Percentiles rank a stretch among this genome's conserved stretches.
These are phyloP conservation scores for Macrophya alboannulata DNA, from an alignment of 2,888 invertebrate species.

Conservation along the genomic window DNA sequence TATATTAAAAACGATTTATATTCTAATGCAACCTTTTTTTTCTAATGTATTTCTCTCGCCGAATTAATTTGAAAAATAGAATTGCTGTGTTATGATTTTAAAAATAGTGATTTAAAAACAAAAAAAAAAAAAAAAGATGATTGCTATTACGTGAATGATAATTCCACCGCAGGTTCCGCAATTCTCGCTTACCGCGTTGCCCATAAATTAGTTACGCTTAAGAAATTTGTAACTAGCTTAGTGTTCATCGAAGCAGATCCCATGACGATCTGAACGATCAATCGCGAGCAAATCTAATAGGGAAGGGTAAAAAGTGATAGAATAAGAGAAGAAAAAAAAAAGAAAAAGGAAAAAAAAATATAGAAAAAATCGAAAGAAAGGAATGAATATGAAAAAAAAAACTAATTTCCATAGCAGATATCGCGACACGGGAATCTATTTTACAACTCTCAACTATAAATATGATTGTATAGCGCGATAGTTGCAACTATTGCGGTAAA, in stretches of 20 bases:
- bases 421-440: background rate
- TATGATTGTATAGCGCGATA: background rate
- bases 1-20: background rate
- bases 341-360: too few relatives aligned
- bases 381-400: background rate
- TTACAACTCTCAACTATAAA: background rate
- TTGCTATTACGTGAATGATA: background rate
- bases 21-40: background rate
- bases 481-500: constrained; percentile 16
- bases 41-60: too few relatives aligned
- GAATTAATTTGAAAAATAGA: background rate
- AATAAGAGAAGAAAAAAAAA: background rate
- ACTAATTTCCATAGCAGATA: constrained; percentile 23
- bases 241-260: constrained; percentile 45
- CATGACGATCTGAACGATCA: background rate
- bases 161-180: constrained; percentile 2
- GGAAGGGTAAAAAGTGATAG: background rate
- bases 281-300: background rate
- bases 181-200: background rate
- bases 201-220: constrained; percentile 29
- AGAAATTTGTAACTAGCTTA: constrained; percentile 35
- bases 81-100: background rate
- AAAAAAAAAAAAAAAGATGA: background rate
- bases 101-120: background rate
- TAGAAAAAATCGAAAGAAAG: background rate